Evolutionary conservation across 1,140 invertebrate genomes (phyloP), one percentile per base, ranked within the genome.

Genomic region (Anoplolepis gracilipes): DNA sequence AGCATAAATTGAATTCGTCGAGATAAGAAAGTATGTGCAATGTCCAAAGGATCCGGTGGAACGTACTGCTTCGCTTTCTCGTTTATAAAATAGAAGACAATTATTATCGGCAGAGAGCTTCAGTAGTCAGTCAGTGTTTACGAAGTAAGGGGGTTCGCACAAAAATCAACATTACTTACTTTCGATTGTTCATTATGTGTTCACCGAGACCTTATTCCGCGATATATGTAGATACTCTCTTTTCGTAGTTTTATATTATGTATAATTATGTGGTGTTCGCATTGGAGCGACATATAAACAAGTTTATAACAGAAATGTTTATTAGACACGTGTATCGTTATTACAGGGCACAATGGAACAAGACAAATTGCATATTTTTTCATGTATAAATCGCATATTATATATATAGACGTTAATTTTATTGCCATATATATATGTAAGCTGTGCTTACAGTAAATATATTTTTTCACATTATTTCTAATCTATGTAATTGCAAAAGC

Each of bases 61-160:
- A 76, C 82, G 64, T 57, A 82, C 82, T 90, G 88, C 76, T 90
- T 87, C 70, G 88, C 86, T 90, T 84, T 64, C 75, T 82, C n/a
- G 25, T 85, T 85, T 87, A 90, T 78, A 87, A 90, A 90, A 90
- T 87, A 90, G 89, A 90, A 90, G 88, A 90, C 86, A 85, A 87
- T 85, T 87, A 72, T 82, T 85, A 90, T 78, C 86, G 82, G 76
- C 85, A 85, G 88, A 87, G 81, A 90, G 88, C 89, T 90, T 49
- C 39, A 73, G 77, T 90, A 77, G 46, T 90, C 82, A 90, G 89
- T 90, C 88, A 79, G 77, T 78, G 67, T 78, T 75, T 72, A 84
- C 53, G 49, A 82, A 84, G 65, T 72, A 88, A 88, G 85, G 53
- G 65, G 67, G 64, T 67, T 82, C 33, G 64, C 72, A 39, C 61